These are phyloP conservation scores for Trichosurus vulpecula DNA, from an alignment of 2,797 vertebrate species.

Conservation along the genomic window DNA sequence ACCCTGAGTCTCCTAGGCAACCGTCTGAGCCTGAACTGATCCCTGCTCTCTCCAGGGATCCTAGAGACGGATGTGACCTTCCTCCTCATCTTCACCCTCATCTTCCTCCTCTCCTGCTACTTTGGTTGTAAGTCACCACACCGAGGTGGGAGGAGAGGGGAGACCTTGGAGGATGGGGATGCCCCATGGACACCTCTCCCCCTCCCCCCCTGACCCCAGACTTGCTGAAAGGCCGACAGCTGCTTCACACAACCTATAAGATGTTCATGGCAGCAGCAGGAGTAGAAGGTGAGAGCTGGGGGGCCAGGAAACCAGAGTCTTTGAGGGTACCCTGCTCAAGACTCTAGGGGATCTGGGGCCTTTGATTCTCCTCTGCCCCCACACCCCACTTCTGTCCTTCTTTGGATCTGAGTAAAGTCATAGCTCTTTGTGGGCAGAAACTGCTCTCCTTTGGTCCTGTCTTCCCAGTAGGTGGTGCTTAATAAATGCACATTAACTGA, in stretches of 20 bases:
- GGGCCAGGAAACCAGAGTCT: not conserved
- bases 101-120: slow-evolving; percentile 93
- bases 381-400: not conserved
- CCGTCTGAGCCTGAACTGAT: slow-evolving; percentile 56
- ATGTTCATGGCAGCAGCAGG: slow-evolving; percentile 97
- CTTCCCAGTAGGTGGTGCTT: not conserved
- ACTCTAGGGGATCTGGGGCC: not conserved
- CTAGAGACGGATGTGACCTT: slow-evolving; percentile 96
- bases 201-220: slow-evolving; percentile 55
- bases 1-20: not conserved
- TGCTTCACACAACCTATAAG: slow-evolving; percentile 96
- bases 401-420: not conserved
- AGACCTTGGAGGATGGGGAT: not conserved
- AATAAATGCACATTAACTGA: not conserved
- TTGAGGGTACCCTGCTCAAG: slow-evolving; percentile 1
- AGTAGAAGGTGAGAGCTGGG: slow-evolving; percentile 90
- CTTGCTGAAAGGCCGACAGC: slow-evolving; percentile 91
- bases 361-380: not conserved
- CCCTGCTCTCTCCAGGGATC: slow-evolving; percentile 86
- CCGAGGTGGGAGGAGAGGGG: too few species aligned
- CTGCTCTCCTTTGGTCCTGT: not conserved
- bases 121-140: slow-evolving; percentile 91
- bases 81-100: slow-evolving; percentile 91
- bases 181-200: not conserved
- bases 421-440: not conserved